phyloP scores from a whole-genome alignment of 2,888 invertebrate species.

The Sicus ferrugineus region DNA sequence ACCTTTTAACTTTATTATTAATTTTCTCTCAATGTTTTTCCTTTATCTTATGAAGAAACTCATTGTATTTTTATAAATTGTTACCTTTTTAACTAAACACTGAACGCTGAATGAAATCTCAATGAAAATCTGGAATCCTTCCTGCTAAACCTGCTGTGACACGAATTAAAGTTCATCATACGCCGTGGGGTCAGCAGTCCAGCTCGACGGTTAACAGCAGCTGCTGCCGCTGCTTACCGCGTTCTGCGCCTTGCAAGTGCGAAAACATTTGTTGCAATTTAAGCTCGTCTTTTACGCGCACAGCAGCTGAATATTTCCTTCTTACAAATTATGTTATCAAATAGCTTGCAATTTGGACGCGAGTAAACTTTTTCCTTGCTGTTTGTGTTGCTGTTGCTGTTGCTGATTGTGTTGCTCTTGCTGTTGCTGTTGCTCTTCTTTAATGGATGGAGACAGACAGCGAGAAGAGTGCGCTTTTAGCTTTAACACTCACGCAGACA shows the following conservation, averaged over 20 bases:
- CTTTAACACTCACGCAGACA: background rate
- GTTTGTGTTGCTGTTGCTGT: background rate
- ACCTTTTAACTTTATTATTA: no score
- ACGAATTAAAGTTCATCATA: background rate
- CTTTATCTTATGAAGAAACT: no score
- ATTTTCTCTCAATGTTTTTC: no score
- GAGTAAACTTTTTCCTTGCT: background rate
- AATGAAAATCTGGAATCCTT: no score
- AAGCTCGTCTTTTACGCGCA: background rate
- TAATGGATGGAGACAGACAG: background rate
- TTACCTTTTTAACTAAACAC: no score
- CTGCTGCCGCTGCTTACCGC: background rate
- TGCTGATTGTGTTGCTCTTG: background rate
- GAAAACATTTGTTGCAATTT: background rate
- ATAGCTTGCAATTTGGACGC: background rate
- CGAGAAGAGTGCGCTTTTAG: background rate
- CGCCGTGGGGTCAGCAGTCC: background rate
- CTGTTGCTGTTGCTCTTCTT: background rate
- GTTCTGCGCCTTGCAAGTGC: background rate
- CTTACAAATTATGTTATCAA: background rate
- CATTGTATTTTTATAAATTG: no score
- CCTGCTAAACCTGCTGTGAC: no score
- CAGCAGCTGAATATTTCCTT: background rate
- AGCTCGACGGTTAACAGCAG: background rate
- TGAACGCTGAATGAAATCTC: no score